These are phyloP conservation scores for Pyrgus malvae DNA, from an alignment of 2,888 invertebrate genomes.

Conservation along the genomic window DNA sequence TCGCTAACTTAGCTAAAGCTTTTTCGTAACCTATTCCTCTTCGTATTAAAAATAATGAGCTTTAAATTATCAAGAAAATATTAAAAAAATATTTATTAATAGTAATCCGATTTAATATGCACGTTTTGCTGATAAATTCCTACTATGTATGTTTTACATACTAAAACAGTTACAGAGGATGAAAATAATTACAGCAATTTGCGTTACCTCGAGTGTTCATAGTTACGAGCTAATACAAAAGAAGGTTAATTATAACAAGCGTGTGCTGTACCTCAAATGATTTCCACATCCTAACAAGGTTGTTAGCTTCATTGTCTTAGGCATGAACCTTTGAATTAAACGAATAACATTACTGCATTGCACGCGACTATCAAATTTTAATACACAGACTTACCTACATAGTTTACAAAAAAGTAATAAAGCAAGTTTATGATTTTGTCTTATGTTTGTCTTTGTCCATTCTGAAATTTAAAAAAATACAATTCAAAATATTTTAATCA, in stretches of 20 bases:
- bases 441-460: no score
- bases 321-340: constrained; percentile 17
- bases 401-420: no score
- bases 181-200: constrained; percentile 35
- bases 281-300: constrained; percentile 39
- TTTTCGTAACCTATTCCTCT: no score
- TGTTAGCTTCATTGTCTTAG: constrained; percentile 30
- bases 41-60: no score
- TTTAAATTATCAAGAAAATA: no score
- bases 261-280: constrained; percentile 32
- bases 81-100: no score
- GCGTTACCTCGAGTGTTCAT: constrained; percentile 38
- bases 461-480: no score
- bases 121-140: neutral
- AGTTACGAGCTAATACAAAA: constrained; percentile 33
- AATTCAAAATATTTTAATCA: no score
- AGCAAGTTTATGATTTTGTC: no score
- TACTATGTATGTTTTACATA: neutral
- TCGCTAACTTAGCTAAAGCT: no score
- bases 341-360: neutral
- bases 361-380: neutral
- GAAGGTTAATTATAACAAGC: constrained; percentile 39
- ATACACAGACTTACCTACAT: neutral
- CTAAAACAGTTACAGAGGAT: constrained; percentile 26
- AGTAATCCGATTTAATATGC: no score